Conservation (phyloP, 1,140 invertebrate genomes). For the Drosophila nasuta region DNA sequence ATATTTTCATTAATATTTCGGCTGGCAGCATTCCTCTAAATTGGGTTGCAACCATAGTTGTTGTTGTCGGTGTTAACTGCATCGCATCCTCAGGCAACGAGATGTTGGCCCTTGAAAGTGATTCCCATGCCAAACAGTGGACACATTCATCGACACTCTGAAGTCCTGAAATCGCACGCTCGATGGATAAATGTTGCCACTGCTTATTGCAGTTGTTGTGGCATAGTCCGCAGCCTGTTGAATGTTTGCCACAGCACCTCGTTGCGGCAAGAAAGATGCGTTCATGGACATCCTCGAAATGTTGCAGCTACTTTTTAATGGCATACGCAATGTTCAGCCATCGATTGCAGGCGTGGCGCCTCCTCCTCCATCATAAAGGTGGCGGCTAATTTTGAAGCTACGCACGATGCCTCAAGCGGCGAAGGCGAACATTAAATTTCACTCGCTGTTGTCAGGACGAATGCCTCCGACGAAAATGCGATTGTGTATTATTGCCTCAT, state of each 20-base stretch:
- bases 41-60: too few relatives aligned
- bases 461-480: conserved; percentile 43
- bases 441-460: conserved; percentile 33
- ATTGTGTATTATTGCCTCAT: conserved; percentile 28
- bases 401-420: conserved; percentile 26
- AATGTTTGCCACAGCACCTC: not conserved
- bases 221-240: too few relatives aligned
- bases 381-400: conserved; percentile 24
- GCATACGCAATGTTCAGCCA: conserved; percentile 30
- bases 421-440: conserved; percentile 25
- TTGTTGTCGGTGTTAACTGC: too few relatives aligned
- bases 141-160: too few relatives aligned
- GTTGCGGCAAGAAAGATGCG: conserved; percentile 7
- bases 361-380: conserved; percentile 34
- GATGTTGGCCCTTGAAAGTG: too few relatives aligned
- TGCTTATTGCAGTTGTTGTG: too few relatives aligned
- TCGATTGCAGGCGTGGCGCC: conserved; percentile 27
- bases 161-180: too few relatives aligned
- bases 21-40: too few relatives aligned
- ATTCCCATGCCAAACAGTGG: too few relatives aligned
- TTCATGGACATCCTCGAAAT: conserved; percentile 8
- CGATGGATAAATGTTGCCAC: too few relatives aligned
- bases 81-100: too few relatives aligned
- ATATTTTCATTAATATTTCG: too few relatives aligned
- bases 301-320: conserved; percentile 21